These are phyloP conservation scores for Ectobius pallidus DNA, from an alignment of 2,888 invertebrate genomes.

Conservation along the genomic window DNA sequence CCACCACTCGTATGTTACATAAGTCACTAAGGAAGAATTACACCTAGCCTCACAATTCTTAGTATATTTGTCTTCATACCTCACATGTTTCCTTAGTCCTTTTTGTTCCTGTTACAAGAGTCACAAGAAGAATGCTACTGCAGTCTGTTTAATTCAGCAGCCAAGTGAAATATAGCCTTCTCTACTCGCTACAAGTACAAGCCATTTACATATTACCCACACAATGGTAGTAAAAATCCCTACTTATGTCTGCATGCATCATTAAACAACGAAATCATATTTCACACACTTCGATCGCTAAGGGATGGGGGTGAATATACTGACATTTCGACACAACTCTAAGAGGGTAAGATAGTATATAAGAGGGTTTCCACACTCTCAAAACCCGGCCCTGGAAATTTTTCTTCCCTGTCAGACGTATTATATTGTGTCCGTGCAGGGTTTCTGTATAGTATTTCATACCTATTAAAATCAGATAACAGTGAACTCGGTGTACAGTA, in stretches of 20 bases:
- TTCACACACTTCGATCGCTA: neutral
- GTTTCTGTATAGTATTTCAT: no score
- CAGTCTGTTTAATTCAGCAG: neutral
- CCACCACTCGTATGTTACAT: no score
- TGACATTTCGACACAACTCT: neutral
- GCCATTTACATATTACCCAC: slow-evolving; percentile 6
- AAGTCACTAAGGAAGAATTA: no score
- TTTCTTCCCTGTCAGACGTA: no score
- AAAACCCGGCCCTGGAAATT: neutral
- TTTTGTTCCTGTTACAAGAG: no score
- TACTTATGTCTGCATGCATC: neutral
- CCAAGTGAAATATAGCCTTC: neutral
- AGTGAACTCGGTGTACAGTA: no score
- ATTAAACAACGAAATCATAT: slow-evolving; percentile 15
- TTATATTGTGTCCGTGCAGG: no score
- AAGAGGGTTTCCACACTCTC: neutral
- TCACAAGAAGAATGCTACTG: neutral
- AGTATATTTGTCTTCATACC: no score
- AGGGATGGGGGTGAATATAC: neutral
- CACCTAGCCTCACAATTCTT: no score
- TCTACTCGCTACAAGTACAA: neutral
- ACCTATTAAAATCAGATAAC: no score
- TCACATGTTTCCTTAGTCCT: no score
- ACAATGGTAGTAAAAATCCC: neutral
- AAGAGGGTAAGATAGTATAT: neutral